Base-by-base conservation (phyloP, 1,140 invertebrate genomes). In the Drosophila sproati region DNA sequence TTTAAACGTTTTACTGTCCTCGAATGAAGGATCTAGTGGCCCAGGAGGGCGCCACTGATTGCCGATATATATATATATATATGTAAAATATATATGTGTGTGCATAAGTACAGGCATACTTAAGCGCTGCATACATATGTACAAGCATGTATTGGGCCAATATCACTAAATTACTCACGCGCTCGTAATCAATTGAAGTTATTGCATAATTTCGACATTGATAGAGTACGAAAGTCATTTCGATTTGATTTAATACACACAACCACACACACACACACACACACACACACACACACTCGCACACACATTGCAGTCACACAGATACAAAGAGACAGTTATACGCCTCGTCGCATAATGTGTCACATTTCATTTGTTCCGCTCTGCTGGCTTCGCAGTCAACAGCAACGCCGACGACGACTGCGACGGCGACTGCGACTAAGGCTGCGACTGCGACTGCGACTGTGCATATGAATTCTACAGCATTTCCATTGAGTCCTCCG, bases 151-250 rank as follows among this genome's bases (percentile, higher is more conserved):
- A 62, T 54, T 10, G 4, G 8, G 55, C 32, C 28, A 10, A n/a
- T 32, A 62, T 43, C 69, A 82, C 68, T 76, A 73, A 80, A 86
- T 86, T 70, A 73, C 57, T 73, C 54, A 75, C 61, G 57, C 64
- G 71, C 72, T 78, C 63, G 80, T 80, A 77, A 87, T 87, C 82
- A 87, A 87, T 87, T 80, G 80, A 73, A 88, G 76, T 88, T 87
- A 83, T 83, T 72, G 79, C 80, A 88, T 80, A 88, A 82, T 82
- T 80, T 77, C 54, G 51, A 47, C 68, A 77, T 77, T 88, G 83
- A 88, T 87, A 76, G 82, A 87, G 83, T 83, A 88, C 73, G 77
- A 83, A 77, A 88, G 83, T 89, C 80, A 80, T 89, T 89, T 73
- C 73, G 80, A 78, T 83, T 82, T 88, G 85, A 88, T 88, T 80